A percentile compares a stretch with the other conserved stretches of the same genome.
phyloP scores from a whole-genome alignment of 2,797 vertebrate genomes.

The Poecilia picta region DNA sequence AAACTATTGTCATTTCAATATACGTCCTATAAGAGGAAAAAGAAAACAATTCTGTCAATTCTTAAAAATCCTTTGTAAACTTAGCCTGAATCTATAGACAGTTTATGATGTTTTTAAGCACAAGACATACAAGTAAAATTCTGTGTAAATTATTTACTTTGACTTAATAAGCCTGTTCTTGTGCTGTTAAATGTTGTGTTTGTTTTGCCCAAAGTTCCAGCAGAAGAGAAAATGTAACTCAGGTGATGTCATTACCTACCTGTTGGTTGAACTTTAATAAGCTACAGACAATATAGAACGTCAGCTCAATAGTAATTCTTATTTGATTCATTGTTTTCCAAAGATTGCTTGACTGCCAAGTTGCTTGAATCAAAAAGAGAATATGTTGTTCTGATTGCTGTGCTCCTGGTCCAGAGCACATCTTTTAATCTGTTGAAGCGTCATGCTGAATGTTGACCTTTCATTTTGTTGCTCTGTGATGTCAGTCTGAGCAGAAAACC shows the following conservation, averaged over 20 bases:
- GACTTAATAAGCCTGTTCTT: neutral
- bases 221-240: constrained; percentile 11
- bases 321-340: neutral
- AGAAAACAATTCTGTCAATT: neutral
- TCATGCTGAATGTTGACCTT: neutral
- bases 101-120: neutral
- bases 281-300: neutral
- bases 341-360: constrained; percentile 4
- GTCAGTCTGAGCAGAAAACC: neutral
- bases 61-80: neutral
- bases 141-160: neutral
- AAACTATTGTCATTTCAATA: neutral
- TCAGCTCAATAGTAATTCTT: neutral
- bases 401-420: neutral
- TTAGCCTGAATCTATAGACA: neutral
- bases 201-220: constrained; percentile 4
- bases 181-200: neutral
- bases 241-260: constrained; percentile 12
- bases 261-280: constrained; percentile 11
- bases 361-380: constrained; percentile 5
- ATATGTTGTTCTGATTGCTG: neutral
- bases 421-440: constrained; percentile 1
- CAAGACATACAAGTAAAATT: neutral
- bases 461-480: neutral
- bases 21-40: neutral